These are phyloP conservation scores for Mesocentrotus franciscanus DNA, from an alignment of 53 echinoderm and acorn worm species.

Conservation along the genomic window DNA sequence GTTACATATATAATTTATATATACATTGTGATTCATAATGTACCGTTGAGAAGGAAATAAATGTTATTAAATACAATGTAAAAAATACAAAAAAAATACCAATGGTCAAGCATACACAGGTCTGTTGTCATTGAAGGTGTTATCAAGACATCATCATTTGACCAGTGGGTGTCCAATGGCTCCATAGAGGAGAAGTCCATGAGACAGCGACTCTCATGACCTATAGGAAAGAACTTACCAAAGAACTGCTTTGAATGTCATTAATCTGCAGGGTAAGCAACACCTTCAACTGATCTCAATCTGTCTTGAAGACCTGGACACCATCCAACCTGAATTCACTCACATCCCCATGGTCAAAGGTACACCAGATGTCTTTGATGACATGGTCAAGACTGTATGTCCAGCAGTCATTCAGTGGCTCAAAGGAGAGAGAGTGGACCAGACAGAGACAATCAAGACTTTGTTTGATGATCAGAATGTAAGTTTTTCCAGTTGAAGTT, in stretches of 20 bases:
- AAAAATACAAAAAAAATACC: no score
- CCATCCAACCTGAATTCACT: conserved; percentile 70
- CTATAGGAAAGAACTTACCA: neutral
- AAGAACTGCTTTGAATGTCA: neutral
- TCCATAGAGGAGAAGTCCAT: no score
- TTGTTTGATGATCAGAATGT: conserved; percentile 55
- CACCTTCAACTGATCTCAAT: conserved; percentile 75
- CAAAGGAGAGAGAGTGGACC: conserved; percentile 53
- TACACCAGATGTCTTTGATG: conserved; percentile 69
- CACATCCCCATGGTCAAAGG: conserved; percentile 69
- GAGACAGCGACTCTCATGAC: no score
- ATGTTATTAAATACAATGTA: no score
- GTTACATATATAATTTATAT: no score
- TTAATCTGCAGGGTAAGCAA: conserved; percentile 33
- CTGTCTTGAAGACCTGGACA: conserved; percentile 71
- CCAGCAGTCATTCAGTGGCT: conserved; percentile 74
- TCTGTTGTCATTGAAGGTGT: conserved; percentile 58
- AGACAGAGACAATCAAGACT: conserved; percentile 3
- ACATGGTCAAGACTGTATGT: conserved; percentile 60
- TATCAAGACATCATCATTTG: conserved; percentile 14
- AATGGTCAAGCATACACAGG: conserved; percentile 48
- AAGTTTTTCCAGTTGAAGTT: neutral
- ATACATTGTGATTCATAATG: no score
- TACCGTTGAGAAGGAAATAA: no score
- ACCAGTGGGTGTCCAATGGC: conserved; percentile 17